phyloP scores from a whole-genome alignment of 2,888 invertebrate species.

The Aquatica leii region DNA sequence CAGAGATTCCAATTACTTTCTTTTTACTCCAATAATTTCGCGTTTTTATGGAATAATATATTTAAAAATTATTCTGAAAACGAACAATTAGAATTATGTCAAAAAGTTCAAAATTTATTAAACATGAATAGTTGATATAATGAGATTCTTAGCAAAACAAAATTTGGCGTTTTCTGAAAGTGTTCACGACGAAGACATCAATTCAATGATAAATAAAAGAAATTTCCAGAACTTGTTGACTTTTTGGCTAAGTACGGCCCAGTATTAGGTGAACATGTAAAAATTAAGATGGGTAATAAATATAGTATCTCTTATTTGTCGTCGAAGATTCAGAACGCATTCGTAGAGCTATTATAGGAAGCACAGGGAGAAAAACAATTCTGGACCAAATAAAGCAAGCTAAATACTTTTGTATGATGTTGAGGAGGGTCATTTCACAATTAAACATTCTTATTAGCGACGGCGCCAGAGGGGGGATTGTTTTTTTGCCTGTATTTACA shows the following conservation, averaged over 20 bases:
- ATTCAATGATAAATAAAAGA: slow-evolving; percentile 26
- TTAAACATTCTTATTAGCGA: too few relatives aligned
- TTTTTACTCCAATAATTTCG: too few relatives aligned
- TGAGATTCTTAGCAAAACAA: too few relatives aligned
- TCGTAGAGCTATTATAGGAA: slow-evolving; percentile 30
- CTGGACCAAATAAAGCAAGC: slow-evolving; percentile 32
- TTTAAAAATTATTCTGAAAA: too few relatives aligned
- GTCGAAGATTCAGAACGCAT: slow-evolving; percentile 35
- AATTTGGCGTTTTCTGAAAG: too few relatives aligned
- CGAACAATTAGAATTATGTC: too few relatives aligned
- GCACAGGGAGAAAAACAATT: slow-evolving; percentile 26
- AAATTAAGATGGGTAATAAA: slow-evolving; percentile 31
- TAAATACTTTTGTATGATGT: slow-evolving; percentile 34
- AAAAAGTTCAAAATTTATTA: too few relatives aligned
- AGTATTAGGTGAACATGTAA: slow-evolving; percentile 33
- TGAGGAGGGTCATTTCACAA: slow-evolving; percentile 29
- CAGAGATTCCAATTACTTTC: too few relatives aligned
- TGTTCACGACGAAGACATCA: slow-evolving; percentile 21
- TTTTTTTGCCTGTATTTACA: too few relatives aligned
- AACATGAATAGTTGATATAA: too few relatives aligned
- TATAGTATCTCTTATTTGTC: slow-evolving; percentile 33
- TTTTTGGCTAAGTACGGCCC: slow-evolving; percentile 38
- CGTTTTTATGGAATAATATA: too few relatives aligned
- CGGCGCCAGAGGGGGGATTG: too few relatives aligned
- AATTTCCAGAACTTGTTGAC: slow-evolving; percentile 32